Base-by-base conservation (phyloP, 1,140 invertebrate genomes). In the Manduca sexta region DNA sequence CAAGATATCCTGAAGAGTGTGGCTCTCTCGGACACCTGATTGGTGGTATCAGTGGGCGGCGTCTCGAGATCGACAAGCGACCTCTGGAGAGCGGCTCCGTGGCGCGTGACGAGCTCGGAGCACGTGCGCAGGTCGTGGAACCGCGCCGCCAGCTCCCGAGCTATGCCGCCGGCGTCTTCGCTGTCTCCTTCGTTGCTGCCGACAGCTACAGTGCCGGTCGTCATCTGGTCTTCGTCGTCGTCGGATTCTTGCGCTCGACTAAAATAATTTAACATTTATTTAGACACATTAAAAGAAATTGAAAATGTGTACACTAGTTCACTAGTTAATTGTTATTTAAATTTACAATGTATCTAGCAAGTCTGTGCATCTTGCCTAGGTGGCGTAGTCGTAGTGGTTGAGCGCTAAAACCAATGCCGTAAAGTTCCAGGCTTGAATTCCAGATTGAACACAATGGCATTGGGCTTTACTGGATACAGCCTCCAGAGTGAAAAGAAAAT, bases 1-100 rank as follows among this genome's bases (percentile, higher is more conserved):
- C 96, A 95, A 11, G 97, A 95, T 70, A 98, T 97, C 46, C 96
- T 90, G 82, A 98, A 98, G 3, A 97, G 88, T 2, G 95, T 97
- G 1, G 96, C 95, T 59, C 95, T 88, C 79, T 99, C 97, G 58
- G 92, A 94, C 34, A 97, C 92, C 53, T 93, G 90, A 81, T 93
- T 92, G 17, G 91, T 90, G 4, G 71, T 79, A 39, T 85, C 58
- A 56, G 75, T 73, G 49, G 87, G 62, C 45, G 83, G 75, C 59
- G 87, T 68, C 75, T 98, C 96, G 11, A 98, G 77, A 64, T 98
- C 97, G 3, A 90, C 91, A 0, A 98, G 88, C 0, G 95, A 91
- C 42, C 93, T 89, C 72, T 97, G 96, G 26, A 99, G 83, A 3
- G 92, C 91, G 13, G 90, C 88, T 10, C 95, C 95, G 70, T 97